Conservation (phyloP, 23 tunicate genomes). For the Ascidia mentula region DNA sequence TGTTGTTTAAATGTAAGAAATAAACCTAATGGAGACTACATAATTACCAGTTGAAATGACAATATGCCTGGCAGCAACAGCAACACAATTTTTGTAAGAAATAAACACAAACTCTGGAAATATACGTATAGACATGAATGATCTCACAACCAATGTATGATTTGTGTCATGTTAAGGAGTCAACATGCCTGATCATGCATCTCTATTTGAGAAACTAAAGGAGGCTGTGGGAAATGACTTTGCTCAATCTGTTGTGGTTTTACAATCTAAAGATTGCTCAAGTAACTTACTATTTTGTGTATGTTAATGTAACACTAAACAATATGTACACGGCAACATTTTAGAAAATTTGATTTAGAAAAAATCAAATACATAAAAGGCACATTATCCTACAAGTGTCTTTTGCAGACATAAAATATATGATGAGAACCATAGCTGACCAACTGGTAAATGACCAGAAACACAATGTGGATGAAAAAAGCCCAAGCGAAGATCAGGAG, state of each 20-base stretch:
- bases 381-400: no score
- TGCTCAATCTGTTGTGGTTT: constrained; percentile 41
- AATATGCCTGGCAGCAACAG: no score
- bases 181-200: constrained; percentile 80
- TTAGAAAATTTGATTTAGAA: no score
- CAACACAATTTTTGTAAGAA: no score
- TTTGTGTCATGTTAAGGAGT: constrained; percentile 37
- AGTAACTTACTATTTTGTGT: constrained; percentile 16
- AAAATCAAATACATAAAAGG: no score
- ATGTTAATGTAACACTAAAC: neutral
- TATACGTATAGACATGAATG: no score
- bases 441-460: constrained; percentile 30
- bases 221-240: constrained; percentile 14
- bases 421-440: constrained; percentile 46
- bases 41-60: neutral
- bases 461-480: neutral
- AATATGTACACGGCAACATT: no score
- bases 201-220: constrained; percentile 35
- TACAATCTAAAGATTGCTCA: constrained; percentile 47
- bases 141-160: neutral
- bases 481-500: neutral
- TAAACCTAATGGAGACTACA: no score
- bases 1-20: no score
- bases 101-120: no score
- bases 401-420: constrained; percentile 38